Percentiles rank a stretch among this genome's conserved stretches.
Evolutionary conservation across 2,113 vertebrate species (phyloP).

Genomic region (Triplophysa siluroides): DNA sequence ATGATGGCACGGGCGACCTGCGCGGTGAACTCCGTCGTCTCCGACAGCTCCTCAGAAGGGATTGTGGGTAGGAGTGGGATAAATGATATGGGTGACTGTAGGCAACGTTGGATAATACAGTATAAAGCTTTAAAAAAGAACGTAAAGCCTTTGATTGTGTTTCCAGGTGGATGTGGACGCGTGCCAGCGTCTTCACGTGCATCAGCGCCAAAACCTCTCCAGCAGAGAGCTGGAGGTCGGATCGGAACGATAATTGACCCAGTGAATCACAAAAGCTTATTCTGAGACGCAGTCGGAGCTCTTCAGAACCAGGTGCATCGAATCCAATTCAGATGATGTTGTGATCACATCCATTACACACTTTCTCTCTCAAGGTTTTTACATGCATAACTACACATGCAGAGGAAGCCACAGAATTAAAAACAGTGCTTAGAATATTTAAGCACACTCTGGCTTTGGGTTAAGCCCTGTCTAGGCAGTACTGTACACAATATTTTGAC

Average conservation of each 20-base stretch:
- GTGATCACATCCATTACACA: slow-evolving; percentile 28
- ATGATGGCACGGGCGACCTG: slow-evolving; percentile 31
- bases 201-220: slow-evolving; percentile 34
- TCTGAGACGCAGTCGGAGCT: slow-evolving; percentile 44
- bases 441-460: not conserved
- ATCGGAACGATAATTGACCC: slow-evolving; percentile 54
- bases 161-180: slow-evolving; percentile 19
- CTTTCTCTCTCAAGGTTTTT: not conserved
- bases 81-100: slow-evolving; percentile 14
- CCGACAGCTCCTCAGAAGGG: slow-evolving; percentile 28
- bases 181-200: slow-evolving; percentile 33
- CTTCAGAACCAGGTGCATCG: slow-evolving; percentile 54
- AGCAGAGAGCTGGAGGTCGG: slow-evolving; percentile 35
- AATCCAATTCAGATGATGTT: slow-evolving; percentile 26
- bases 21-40: slow-evolving; percentile 23
- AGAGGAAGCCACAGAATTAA: not conserved
- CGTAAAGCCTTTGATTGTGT: slow-evolving; percentile 34
- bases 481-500: too few species aligned
- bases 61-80: slow-evolving; percentile 28
- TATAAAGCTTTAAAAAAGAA: slow-evolving; percentile 35
- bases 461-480: not conserved
- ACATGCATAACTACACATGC: slow-evolving; percentile 9
- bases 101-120: slow-evolving; percentile 30
- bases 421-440: not conserved
- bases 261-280: slow-evolving; percentile 54